Percentiles rank a stretch among this genome's conserved stretches.
These are phyloP conservation scores for Phymatocera aterrima DNA, from an alignment of 2,888 invertebrate species.

Conservation along the genomic window DNA sequence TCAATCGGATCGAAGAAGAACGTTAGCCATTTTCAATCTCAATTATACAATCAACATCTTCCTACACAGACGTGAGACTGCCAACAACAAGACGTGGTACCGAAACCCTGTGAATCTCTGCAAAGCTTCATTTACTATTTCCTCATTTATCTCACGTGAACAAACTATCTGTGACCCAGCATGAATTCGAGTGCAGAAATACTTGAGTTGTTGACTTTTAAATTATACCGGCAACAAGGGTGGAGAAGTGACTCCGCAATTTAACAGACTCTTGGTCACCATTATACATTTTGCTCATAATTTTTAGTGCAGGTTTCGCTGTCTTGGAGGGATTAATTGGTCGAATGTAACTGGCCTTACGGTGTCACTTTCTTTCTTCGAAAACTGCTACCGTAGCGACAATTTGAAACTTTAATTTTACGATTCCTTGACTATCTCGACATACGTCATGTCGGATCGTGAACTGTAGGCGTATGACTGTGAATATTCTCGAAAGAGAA, in stretches of 20 bases:
- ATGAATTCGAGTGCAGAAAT: not conserved
- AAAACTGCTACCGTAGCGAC: not conserved
- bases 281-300: not conserved
- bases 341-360: not conserved
- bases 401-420: not conserved
- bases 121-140: not conserved
- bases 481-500: not conserved
- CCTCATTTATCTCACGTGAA: not conserved
- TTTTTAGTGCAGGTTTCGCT: not conserved
- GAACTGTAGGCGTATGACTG: not conserved
- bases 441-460: not conserved
- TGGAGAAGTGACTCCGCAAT: not conserved
- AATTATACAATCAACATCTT: not conserved
- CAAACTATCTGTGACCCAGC: not conserved
- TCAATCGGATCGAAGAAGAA: not conserved
- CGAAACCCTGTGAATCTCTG: not conserved
- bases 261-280: not conserved
- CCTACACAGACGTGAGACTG: not conserved
- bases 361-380: conserved; percentile 22
- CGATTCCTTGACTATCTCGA: not conserved
- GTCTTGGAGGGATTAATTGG: conserved; percentile 3
- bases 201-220: not conserved
- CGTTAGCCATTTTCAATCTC: not conserved
- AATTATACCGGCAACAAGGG: not conserved
- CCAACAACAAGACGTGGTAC: not conserved